These are phyloP conservation scores for Trachelus troglodyta DNA, from an alignment of 2,888 invertebrate species.

Conservation along the genomic window DNA sequence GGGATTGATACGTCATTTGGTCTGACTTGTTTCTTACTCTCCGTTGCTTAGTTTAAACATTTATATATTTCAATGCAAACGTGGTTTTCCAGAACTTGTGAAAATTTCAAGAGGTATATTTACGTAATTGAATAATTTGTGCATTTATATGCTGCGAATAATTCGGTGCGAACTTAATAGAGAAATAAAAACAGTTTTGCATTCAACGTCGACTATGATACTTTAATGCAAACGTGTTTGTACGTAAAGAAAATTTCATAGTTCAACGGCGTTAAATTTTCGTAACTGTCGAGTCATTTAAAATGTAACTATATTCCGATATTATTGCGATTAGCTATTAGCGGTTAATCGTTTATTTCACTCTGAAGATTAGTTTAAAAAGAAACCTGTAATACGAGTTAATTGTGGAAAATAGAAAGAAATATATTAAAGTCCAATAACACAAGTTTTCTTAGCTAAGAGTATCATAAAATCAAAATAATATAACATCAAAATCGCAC, in stretches of 20 bases:
- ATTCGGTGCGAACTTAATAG: background rate
- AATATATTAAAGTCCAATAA: conserved; percentile 6
- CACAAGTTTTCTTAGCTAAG: background rate
- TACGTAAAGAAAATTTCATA: background rate
- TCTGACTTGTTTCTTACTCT: background rate
- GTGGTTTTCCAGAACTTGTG: background rate
- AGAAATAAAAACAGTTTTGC: background rate
- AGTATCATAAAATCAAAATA: background rate
- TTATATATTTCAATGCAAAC: background rate
- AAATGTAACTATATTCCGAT: background rate
- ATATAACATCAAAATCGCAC: background rate
- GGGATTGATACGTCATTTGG: background rate
- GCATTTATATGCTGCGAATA: background rate
- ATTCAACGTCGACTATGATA: background rate
- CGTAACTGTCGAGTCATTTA: background rate
- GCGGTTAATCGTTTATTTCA: background rate
- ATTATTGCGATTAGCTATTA: background rate
- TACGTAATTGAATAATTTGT: background rate
- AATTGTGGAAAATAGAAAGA: background rate
- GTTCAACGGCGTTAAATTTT: background rate
- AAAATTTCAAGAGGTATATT: background rate
- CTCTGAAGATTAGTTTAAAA: background rate
- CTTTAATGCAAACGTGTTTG: background rate
- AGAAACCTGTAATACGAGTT: background rate
- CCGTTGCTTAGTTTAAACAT: background rate